Evolutionary conservation across 2,888 invertebrate genomes (phyloP).

Genomic region (Aethes cnicana): DNA sequence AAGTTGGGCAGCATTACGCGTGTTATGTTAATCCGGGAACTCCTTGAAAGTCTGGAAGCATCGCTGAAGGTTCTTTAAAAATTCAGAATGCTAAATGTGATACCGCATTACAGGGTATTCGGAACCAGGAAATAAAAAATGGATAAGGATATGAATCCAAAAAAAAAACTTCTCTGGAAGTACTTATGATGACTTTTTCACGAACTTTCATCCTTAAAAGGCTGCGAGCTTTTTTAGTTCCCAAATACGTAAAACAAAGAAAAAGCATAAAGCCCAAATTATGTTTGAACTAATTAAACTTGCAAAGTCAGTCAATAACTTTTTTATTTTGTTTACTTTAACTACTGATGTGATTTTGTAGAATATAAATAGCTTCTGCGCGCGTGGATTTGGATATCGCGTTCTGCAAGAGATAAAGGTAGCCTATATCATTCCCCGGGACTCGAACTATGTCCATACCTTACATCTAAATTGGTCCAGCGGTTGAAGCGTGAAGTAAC

Average conservation of each 20-base stretch:
- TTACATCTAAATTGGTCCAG: too few relatives aligned
- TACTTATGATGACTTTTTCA: neutral
- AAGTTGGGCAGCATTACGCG: constrained; percentile 67
- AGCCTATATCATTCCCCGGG: too few relatives aligned
- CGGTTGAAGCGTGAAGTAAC: too few relatives aligned
- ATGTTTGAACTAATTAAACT: too few relatives aligned
- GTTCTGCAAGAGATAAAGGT: too few relatives aligned
- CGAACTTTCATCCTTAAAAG: constrained; percentile 4
- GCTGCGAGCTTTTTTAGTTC: too few relatives aligned
- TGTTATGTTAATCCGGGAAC: constrained; percentile 65
- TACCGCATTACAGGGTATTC: constrained; percentile 35
- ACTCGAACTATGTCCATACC: too few relatives aligned
- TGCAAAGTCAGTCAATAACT: too few relatives aligned
- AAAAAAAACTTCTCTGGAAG: neutral
- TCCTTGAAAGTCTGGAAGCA: constrained; percentile 51
- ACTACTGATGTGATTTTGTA: too few relatives aligned
- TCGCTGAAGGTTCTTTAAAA: constrained; percentile 60
- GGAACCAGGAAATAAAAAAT: constrained; percentile 35
- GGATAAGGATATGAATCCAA: constrained; percentile 12
- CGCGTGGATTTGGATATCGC: too few relatives aligned
- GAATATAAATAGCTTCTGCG: too few relatives aligned
- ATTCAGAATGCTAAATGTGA: constrained; percentile 65
- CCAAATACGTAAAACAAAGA: neutral
- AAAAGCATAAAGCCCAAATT: neutral
- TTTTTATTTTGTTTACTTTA: too few relatives aligned